Conservation (phyloP, 2,888 invertebrate species). For the Torymus tubicola region DNA sequence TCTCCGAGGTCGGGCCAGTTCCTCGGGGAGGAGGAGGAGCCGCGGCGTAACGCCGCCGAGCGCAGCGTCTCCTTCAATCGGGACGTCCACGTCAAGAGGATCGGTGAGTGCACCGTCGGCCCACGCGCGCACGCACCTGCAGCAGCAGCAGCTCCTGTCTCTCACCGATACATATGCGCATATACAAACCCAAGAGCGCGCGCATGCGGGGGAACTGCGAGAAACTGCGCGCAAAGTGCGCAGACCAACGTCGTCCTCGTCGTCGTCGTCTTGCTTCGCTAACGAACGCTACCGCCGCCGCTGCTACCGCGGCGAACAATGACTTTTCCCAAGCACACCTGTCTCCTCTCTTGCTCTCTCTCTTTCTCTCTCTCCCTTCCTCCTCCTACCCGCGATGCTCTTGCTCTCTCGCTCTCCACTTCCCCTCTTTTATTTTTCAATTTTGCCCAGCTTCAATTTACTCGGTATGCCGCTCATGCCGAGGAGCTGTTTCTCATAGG, state of each 20-base stretch:
- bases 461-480: conserved; percentile 45
- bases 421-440: conserved; percentile 43
- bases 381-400: neutral
- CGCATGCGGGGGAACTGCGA: conserved; percentile 1
- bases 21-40: conserved; percentile 50
- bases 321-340: conserved; percentile 54
- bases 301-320: conserved; percentile 41
- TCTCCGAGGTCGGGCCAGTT: conserved; percentile 73
- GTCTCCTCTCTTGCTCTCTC: conserved; percentile 27
- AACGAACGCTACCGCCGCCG: conserved; percentile 43
- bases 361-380: conserved; percentile 11
- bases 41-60: conserved; percentile 77
- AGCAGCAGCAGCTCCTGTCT: conserved; percentile 5
- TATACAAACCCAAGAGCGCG: conserved; percentile 21
- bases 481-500: conserved; percentile 45
- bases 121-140: conserved; percentile 6
- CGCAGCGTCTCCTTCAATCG: conserved; percentile 91
- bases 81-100: conserved; percentile 93
- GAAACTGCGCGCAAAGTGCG: conserved; percentile 12
- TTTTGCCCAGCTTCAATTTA: conserved; percentile 53
- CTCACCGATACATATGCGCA: conserved; percentile 37
- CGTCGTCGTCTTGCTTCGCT: conserved; percentile 43
- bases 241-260: conserved; percentile 5
- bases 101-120: conserved; percentile 81
- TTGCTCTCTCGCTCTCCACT: conserved; percentile 1